A percentile compares a stretch with the other conserved stretches of the same genome.
These are phyloP conservation scores for Lycorma delicatula DNA, from an alignment of 1,140 invertebrate species.

Conservation along the genomic window DNA sequence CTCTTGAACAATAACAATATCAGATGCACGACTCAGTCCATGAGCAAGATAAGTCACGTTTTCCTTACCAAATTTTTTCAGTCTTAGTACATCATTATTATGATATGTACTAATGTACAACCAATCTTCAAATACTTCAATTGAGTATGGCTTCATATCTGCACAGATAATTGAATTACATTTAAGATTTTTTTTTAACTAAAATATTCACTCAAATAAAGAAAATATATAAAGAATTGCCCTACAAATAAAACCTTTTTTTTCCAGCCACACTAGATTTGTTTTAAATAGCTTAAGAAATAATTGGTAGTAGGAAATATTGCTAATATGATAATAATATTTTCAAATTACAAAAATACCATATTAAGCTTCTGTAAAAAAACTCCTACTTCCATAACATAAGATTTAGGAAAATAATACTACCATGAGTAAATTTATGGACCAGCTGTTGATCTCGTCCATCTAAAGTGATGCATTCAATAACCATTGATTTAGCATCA, in stretches of 20 bases:
- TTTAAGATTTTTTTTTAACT: too few species aligned
- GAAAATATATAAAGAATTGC: too few species aligned
- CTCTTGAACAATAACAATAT: constrained; percentile 58
- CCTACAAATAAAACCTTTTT: too few species aligned
- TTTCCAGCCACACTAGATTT: too few species aligned
- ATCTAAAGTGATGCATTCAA: constrained; percentile 66
- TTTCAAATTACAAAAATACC: too few species aligned
- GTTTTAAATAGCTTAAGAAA: too few species aligned
- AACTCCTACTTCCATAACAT: too few species aligned
- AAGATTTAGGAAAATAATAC: constrained; percentile 13
- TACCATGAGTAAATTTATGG: constrained; percentile 43
- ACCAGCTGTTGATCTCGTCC: constrained; percentile 56
- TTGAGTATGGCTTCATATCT: constrained; percentile 50
- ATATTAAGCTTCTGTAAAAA: too few species aligned
- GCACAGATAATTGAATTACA: too few species aligned
- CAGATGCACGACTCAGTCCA: constrained; percentile 47
- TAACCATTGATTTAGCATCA: constrained; percentile 61
- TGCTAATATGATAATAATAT: too few species aligned
- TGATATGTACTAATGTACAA: constrained; percentile 56
- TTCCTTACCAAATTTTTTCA: constrained; percentile 59
- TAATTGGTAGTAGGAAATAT: too few species aligned
- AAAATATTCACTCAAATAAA: too few species aligned
- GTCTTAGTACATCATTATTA: constrained; percentile 50
- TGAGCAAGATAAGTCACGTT: constrained; percentile 46
- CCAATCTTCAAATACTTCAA: constrained; percentile 66